A percentile compares a stretch with the other conserved stretches of the same genome.
phyloP scores from a whole-genome alignment of 2,888 invertebrate genomes.

The Trissoscelio sp. region DNA sequence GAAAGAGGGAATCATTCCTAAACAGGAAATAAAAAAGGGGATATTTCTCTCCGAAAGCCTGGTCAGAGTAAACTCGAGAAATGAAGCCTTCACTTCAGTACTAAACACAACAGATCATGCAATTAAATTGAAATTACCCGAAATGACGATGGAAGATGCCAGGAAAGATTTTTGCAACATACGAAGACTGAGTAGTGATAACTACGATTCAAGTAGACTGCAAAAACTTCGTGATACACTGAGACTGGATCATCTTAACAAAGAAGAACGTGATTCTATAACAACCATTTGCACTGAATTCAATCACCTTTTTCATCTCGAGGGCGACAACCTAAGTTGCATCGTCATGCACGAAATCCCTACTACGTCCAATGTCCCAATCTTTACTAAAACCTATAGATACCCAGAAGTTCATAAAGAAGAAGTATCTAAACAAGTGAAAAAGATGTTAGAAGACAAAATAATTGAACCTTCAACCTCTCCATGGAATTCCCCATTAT shows the following conservation, averaged over 20 bases:
- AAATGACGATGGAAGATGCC: background rate
- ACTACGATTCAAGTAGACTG: conserved; percentile 2
- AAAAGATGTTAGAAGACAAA: conserved; percentile 71
- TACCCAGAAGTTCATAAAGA: conserved; percentile 23
- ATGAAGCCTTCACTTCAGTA: background rate
- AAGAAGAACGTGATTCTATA: conserved; percentile 24
- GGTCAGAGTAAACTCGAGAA: conserved; percentile 1
- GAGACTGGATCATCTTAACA: conserved; percentile 20
- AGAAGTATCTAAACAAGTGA: conserved; percentile 65
- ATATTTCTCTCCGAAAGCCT: conserved; percentile 14
- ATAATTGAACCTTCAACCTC: conserved; percentile 73
- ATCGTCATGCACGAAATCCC: conserved; percentile 57
- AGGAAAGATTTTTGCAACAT: background rate
- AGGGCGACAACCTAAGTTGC: conserved; percentile 4
- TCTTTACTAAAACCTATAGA: conserved; percentile 67
- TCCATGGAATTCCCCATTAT: conserved; percentile 78
- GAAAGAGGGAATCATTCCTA: background rate
- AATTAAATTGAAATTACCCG: background rate
- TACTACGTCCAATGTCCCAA: conserved; percentile 34
- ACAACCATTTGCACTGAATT: conserved; percentile 20
- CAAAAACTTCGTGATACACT: background rate
- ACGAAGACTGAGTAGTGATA: background rate
- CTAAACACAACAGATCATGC: conserved; percentile 16
- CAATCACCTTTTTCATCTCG: conserved; percentile 31
- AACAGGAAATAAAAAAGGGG: background rate